Percentiles rank a stretch among this genome's conserved stretches.
These are phyloP conservation scores for Columbina picui DNA, from an alignment of 2,113 vertebrate genomes.

Conservation along the genomic window DNA sequence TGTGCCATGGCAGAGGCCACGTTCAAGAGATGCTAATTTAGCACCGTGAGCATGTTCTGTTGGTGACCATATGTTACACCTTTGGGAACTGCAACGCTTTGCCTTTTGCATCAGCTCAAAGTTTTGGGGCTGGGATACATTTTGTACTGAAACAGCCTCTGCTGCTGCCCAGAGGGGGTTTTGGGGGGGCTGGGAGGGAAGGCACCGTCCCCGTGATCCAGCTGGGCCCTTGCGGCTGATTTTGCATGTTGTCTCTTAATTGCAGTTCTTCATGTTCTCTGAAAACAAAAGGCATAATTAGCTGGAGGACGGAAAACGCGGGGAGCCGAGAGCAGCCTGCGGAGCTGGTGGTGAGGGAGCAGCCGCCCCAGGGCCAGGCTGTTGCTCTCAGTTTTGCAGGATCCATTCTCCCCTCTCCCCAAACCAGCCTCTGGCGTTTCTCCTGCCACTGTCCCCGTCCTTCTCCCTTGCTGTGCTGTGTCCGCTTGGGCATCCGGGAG, in stretches of 20 bases:
- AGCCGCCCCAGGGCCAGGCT: accelerated
- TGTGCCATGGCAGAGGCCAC: not conserved
- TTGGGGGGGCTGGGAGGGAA: not conserved
- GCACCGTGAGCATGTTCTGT: not conserved
- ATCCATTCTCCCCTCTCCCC: not conserved
- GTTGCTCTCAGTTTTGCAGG: not conserved
- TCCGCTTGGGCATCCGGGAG: not conserved
- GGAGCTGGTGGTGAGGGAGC: not conserved
- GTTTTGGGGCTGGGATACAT: not conserved
- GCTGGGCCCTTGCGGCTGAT: not conserved
- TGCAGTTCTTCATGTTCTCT: not conserved
- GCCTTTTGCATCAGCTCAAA: accelerated
- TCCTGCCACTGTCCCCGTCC: not conserved
- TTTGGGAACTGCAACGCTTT: accelerated
- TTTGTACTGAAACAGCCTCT: not conserved
- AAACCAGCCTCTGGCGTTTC: not conserved
- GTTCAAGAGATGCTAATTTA: not conserved
- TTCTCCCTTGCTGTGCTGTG: not conserved
- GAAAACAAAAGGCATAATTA: not conserved
- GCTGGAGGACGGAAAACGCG: not conserved
- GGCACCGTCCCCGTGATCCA: not conserved
- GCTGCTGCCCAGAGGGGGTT: accelerated
- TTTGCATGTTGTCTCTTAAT: not conserved
- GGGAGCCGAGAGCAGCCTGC: not conserved
- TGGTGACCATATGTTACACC: accelerated